Evolutionary conservation across 2,113 vertebrate genomes (phyloP).

Genomic region (Trematocara unimaculatum): DNA sequence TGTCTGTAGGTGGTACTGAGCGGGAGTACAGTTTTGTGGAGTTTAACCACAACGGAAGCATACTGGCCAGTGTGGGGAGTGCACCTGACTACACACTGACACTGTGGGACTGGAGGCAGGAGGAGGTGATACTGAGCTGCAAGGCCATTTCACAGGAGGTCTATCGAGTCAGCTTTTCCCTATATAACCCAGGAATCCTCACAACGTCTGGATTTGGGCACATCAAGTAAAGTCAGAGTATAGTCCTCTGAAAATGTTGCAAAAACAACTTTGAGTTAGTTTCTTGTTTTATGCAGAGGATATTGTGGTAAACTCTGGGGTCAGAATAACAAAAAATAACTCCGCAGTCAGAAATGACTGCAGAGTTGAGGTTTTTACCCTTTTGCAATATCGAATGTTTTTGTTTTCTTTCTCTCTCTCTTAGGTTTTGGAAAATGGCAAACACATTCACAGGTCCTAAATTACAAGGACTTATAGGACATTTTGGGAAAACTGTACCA

Average conservation of each 20-base stretch:
- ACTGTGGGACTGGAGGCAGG: conserved; percentile 90
- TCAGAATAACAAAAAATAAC: neutral
- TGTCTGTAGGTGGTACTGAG: conserved; percentile 79
- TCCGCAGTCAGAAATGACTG: neutral
- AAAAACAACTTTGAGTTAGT: neutral
- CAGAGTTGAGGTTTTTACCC: neutral
- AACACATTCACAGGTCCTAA: conserved; percentile 87
- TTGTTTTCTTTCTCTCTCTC: neutral
- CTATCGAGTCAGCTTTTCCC: conserved; percentile 85
- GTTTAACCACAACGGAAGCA: conserved; percentile 78
- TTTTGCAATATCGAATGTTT: neutral
- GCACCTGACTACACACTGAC: conserved; percentile 85
- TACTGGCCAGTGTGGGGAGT: conserved; percentile 84
- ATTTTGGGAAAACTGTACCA: conserved; percentile 84
- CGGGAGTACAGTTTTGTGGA: conserved; percentile 77
- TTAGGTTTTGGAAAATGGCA: conserved; percentile 92
- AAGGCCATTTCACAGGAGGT: conserved; percentile 91
- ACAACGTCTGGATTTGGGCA: conserved; percentile 85
- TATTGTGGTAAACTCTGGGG: neutral
- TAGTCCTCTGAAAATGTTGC: neutral
- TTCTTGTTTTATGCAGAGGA: neutral
- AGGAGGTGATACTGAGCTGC: conserved; percentile 78
- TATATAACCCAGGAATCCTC: conserved; percentile 80
- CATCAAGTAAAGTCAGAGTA: conserved; percentile 80
- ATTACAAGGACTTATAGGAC: conserved; percentile 83